Evolutionary conservation across 2,113 vertebrate genomes (phyloP).

Genomic region (Alethe castanea): DNA sequence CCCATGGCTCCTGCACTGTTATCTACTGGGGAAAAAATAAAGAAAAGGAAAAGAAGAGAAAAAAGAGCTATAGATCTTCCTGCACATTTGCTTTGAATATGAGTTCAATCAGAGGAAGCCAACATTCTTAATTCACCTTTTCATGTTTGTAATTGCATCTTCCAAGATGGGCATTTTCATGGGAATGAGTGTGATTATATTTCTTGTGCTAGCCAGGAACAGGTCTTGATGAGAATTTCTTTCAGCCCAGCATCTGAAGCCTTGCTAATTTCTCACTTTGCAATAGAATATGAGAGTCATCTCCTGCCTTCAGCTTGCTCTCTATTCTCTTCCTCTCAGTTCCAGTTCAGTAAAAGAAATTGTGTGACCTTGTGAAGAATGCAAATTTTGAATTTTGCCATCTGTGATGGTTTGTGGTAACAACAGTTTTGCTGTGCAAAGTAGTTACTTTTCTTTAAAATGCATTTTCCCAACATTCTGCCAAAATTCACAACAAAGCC

Average conservation of each 20-base stretch:
- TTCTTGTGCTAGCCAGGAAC: background rate
- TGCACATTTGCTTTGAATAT: background rate
- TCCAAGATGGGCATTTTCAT: background rate
- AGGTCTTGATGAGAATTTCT: background rate
- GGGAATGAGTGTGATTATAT: background rate
- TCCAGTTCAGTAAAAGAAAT: background rate
- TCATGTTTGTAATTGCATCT: background rate
- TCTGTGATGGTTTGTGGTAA: background rate
- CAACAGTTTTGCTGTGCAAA: background rate
- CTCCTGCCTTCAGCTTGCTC: background rate
- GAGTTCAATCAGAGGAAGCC: background rate
- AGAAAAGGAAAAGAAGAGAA: background rate
- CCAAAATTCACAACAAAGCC: background rate
- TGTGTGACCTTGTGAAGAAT: background rate
- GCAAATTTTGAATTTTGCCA: background rate
- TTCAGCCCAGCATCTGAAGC: background rate
- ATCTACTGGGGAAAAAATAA: background rate
- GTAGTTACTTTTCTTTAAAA: background rate
- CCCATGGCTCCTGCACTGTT: background rate
- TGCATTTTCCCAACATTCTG: background rate
- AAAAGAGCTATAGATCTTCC: background rate
- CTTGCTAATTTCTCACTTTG: background rate
- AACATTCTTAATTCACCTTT: background rate
- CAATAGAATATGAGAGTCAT: background rate
- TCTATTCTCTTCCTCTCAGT: background rate